Evolutionary conservation across 2,797 vertebrate genomes (phyloP).

Genomic region (Triplophysa yarkandensis): DNA sequence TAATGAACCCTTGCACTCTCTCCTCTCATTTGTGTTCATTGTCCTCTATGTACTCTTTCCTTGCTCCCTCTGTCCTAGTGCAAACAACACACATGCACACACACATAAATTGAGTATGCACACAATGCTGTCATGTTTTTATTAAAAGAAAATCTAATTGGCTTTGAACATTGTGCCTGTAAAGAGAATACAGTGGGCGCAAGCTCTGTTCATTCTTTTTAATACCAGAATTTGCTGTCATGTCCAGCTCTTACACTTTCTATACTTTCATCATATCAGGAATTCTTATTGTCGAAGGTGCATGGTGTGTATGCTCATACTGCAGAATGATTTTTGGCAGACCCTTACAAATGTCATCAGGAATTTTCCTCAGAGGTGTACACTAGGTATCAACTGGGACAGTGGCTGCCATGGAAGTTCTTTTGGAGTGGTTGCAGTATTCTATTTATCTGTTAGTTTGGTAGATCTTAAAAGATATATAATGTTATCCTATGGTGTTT

Average conservation of each 20-base stretch:
- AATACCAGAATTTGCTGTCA: not conserved
- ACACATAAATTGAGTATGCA: not conserved
- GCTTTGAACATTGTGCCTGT: not conserved
- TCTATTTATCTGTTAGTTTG: not conserved
- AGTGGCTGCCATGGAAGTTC: not conserved
- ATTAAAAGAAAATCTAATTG: not conserved
- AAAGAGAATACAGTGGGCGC: not conserved
- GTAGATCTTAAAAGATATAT: not conserved
- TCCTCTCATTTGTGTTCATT: not conserved
- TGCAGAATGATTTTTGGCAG: slow-evolving; percentile 28
- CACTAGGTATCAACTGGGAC: not conserved
- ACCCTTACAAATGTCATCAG: slow-evolving; percentile 2
- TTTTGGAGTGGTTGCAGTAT: not conserved
- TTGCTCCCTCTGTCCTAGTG: too few species aligned
- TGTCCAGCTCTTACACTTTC: not conserved
- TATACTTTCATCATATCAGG: not conserved
- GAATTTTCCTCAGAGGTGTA: not conserved
- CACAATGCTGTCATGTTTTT: not conserved
- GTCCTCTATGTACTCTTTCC: not conserved
- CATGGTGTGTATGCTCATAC: slow-evolving; percentile 8
- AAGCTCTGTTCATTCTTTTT: not conserved
- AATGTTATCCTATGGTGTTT: not conserved
- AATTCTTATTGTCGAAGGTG: slow-evolving; percentile 2
- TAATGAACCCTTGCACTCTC: not conserved
- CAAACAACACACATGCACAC: not conserved